phyloP scores from a whole-genome alignment of 2,888 invertebrate species.

The Julus scanicus region DNA sequence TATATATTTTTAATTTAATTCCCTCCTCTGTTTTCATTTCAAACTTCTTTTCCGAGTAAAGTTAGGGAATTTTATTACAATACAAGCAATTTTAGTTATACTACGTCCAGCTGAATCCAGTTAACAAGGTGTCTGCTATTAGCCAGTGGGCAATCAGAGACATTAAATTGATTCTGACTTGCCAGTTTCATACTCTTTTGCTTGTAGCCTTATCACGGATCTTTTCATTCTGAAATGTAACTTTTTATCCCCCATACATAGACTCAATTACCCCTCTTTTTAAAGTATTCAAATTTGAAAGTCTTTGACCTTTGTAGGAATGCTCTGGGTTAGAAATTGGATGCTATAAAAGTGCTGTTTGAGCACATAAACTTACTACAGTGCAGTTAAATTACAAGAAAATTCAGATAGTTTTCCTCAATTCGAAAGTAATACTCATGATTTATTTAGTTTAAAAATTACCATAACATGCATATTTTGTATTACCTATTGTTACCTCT shows the following conservation, averaged over 20 bases:
- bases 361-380: no score
- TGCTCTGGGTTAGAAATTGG: neutral
- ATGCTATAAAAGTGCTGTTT: neutral
- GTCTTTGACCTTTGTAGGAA: constrained; percentile 20
- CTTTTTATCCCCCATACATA: neutral
- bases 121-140: neutral
- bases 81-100: neutral
- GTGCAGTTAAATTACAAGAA: no score
- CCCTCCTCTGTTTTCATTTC: neutral
- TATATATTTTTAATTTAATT: neutral
- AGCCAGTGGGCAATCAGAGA: neutral
- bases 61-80: neutral
- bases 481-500: no score
- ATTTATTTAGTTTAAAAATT: no score
- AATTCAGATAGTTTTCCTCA: no score
- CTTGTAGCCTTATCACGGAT: constrained; percentile 1
- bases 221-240: neutral
- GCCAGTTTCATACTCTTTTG: neutral
- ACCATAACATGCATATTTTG: no score
- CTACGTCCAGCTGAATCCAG: neutral
- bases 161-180: constrained; percentile 24
- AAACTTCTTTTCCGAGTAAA: no score
- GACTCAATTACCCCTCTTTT: constrained; percentile 39
- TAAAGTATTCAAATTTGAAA: neutral
- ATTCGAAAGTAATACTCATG: no score